A percentile compares a stretch with the other conserved stretches of the same genome.
Conservation (phyloP, 2,888 invertebrate genomes). For the Dendrolimus houi region DNA sequence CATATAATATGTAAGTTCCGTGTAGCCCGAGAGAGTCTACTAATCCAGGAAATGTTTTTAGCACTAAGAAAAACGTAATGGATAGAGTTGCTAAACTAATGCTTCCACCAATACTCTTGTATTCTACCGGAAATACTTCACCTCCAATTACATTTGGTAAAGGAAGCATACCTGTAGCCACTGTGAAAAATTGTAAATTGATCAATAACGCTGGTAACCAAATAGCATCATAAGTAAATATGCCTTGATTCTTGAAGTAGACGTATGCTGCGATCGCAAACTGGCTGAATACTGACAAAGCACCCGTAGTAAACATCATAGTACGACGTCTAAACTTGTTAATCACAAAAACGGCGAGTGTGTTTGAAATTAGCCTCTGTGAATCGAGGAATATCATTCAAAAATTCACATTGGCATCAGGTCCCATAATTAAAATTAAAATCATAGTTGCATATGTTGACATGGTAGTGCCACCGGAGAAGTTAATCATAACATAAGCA, state of each 20-base stretch:
- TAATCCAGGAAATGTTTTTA: slow-evolving; percentile 77
- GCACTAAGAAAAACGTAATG: slow-evolving; percentile 72
- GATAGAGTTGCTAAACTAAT: slow-evolving; percentile 74
- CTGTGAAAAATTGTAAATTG: slow-evolving; percentile 70
- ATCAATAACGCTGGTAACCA: slow-evolving; percentile 63
- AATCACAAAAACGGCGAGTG: slow-evolving; percentile 19
- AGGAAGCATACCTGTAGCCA: slow-evolving; percentile 76
- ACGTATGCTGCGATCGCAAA: slow-evolving; percentile 61
- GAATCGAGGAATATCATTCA: slow-evolving; percentile 13
- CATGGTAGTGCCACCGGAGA: slow-evolving; percentile 24
- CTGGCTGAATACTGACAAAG: slow-evolving; percentile 71
- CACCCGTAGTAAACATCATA: slow-evolving; percentile 73
- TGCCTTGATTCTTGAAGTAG: slow-evolving; percentile 28
- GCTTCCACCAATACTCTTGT: slow-evolving; percentile 77
- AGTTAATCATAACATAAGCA: slow-evolving; percentile 20
- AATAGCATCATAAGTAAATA: slow-evolving; percentile 30
- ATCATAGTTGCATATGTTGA: slow-evolving; percentile 21
- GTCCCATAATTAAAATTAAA: slow-evolving; percentile 15
- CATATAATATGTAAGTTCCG: slow-evolving; percentile 75
- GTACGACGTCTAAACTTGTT: slow-evolving; percentile 54
- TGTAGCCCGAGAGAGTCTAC: slow-evolving; percentile 61
- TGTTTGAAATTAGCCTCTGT: slow-evolving; percentile 21
- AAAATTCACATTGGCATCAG: slow-evolving; percentile 13
- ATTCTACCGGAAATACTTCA: slow-evolving; percentile 78
- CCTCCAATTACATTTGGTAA: slow-evolving; percentile 82